Conservation (phyloP, 2,113 vertebrate species). For the Ancistrus triradiatus region DNA sequence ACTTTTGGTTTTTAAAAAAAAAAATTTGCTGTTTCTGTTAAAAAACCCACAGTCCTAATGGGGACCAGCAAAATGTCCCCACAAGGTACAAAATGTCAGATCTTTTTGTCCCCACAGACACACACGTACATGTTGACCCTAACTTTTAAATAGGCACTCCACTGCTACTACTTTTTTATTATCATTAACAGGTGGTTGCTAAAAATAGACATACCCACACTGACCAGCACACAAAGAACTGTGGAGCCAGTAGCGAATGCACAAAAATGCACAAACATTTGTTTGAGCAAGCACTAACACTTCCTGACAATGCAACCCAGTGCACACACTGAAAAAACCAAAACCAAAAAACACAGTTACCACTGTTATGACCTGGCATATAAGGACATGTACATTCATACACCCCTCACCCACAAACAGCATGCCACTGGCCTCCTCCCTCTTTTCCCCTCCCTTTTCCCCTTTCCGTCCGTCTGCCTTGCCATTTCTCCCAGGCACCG, state of each 20-base stretch:
- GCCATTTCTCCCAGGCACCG: slow-evolving; percentile 10
- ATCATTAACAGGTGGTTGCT: slow-evolving; percentile 72
- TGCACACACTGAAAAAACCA: slow-evolving; percentile 1
- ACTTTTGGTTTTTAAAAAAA: too few relatives aligned
- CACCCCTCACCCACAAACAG: slow-evolving; percentile 3
- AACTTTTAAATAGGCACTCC: slow-evolving; percentile 19
- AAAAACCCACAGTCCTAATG: too few relatives aligned
- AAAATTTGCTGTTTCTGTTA: too few relatives aligned
- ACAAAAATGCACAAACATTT: slow-evolving; percentile 26
- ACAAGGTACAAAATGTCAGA: too few relatives aligned
- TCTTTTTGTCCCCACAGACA: slow-evolving; percentile 9
- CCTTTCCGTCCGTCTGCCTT: slow-evolving; percentile 23
- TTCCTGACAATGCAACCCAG: not conserved
- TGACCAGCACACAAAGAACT: not conserved
- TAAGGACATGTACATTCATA: not conserved
- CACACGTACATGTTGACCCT: slow-evolving; percentile 21
- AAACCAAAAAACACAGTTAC: too few relatives aligned
- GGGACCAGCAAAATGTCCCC: too few relatives aligned
- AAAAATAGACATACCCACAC: slow-evolving; percentile 62
- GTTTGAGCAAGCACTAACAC: slow-evolving; percentile 23
- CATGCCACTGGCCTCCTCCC: slow-evolving; percentile 43
- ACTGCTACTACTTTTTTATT: slow-evolving; percentile 49
- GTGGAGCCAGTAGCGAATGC: not conserved
- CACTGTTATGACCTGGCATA: slow-evolving; percentile 3
- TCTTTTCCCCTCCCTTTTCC: slow-evolving; percentile 23